Base-by-base conservation (phyloP, 53 echinoderm and acorn worm species). In the Arbacia lixula region DNA sequence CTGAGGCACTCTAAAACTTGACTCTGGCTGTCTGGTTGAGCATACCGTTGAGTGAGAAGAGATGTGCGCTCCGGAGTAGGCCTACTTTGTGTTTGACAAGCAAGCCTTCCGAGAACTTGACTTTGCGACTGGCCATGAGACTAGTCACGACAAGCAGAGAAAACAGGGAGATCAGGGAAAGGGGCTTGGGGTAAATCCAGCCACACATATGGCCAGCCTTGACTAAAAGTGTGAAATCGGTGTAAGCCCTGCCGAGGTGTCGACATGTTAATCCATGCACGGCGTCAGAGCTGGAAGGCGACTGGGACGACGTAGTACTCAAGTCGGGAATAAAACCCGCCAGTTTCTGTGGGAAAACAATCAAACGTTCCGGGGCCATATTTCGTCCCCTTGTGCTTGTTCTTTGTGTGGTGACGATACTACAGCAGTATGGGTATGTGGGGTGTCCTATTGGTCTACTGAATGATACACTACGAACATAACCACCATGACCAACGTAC, bases 121-220 rank as follows among this genome's bases (percentile, higher is more conserved):
- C n/a, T n/a, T n/a, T 29, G 46, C 71, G 71, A 71, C 49, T 71
- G 71, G 71, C 26, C 71, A 43, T 11, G 20, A 43, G 49, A 12
- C 71, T 71, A 25, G 41, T 26, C 5, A 17, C 11, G 42, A 28
- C 17, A 71, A 43, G 29, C 11, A 46, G 29, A 49, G 71, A 71
- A 71, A 71, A 11, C 46, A 26, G 71, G 71, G 46, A 43, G 71
- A 71, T 71, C 71, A 43, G 29, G 43, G 46, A 46, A 24, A 17
- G 26, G 41, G 41, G 71, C 29, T 71, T 43, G 41, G 29, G 71
- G 39, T 71, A 71, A 71, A 71, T 71, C 71, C 71, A 17, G 71
- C 71, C 49, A 71, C 71, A 71, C 71, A 71, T 71, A 71, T 71
- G 71, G 71, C 71, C 71, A 71, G 71, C 50, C 71, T 71, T 71